Evolutionary conservation across 2,888 invertebrate species (phyloP).

Genomic region (Pogonocherus hispidulus): DNA sequence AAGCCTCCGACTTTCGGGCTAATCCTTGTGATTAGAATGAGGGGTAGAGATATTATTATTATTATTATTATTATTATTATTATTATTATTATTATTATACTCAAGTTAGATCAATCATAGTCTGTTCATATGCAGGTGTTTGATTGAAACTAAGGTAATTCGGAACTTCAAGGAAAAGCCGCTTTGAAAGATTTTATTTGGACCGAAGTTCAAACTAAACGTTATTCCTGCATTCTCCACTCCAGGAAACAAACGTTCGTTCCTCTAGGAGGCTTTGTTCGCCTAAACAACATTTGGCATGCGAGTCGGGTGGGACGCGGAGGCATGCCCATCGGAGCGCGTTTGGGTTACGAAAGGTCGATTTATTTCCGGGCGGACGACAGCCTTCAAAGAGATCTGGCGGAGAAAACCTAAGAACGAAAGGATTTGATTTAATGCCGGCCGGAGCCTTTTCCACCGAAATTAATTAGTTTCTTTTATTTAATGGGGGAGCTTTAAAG

Average conservation of each 20-base stretch:
- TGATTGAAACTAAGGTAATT: too few species aligned
- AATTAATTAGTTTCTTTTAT: conserved; percentile 55
- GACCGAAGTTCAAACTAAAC: neutral
- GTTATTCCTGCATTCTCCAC: neutral
- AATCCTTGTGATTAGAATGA: too few species aligned
- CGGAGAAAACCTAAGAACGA: conserved; percentile 53
- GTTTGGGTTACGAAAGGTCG: conserved; percentile 48
- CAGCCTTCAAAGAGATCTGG: conserved; percentile 52
- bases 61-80: too few species aligned
- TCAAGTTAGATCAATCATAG: too few species aligned
- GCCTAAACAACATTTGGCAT: conserved; percentile 50
- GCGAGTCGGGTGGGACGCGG: conserved; percentile 39
- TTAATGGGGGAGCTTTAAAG: conserved; percentile 25
- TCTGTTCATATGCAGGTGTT: too few species aligned
- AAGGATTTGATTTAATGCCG: conserved; percentile 54
- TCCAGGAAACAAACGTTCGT: conserved; percentile 4
- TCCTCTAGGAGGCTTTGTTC: conserved; percentile 17
- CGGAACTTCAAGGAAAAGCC: neutral
- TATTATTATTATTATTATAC: too few species aligned
- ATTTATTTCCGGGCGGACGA: conserved; percentile 54
- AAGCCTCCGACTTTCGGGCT: too few species aligned
- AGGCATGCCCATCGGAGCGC: conserved; percentile 42
- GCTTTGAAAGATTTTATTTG: neutral
- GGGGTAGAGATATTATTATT: too few species aligned
- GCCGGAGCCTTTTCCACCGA: conserved; percentile 41